A percentile compares a stretch with the other conserved stretches of the same genome.
Evolutionary conservation across 2,113 vertebrate genomes (phyloP).

Genomic region (Bambusicola thoracicus): DNA sequence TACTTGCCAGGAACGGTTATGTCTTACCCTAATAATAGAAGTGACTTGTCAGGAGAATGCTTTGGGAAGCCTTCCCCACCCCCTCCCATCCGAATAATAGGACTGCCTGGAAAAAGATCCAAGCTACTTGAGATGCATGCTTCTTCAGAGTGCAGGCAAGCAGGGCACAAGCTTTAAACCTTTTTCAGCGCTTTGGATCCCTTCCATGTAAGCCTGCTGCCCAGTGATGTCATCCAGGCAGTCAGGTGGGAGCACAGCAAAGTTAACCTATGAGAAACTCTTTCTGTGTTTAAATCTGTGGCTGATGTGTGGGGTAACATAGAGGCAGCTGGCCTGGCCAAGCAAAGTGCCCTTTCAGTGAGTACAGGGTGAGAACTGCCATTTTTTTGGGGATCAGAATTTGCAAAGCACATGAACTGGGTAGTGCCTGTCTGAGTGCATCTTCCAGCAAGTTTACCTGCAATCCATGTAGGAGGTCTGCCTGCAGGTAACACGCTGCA

Average conservation of each 20-base stretch:
- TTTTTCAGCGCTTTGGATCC: background rate
- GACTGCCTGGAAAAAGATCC: conserved; percentile 42
- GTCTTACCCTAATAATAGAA: conserved; percentile 36
- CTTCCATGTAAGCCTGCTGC: background rate
- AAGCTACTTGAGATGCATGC: conserved; percentile 61
- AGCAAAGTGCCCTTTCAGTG: background rate
- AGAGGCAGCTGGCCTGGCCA: background rate
- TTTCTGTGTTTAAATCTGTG: background rate
- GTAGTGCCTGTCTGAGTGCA: background rate
- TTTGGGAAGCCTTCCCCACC: conserved; percentile 41
- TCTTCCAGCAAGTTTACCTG: background rate
- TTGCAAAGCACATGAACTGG: background rate
- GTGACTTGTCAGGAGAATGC: conserved; percentile 33
- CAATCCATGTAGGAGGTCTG: background rate
- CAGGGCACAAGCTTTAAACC: conserved; percentile 8
- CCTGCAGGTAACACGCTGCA: background rate
- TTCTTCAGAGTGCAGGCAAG: background rate
- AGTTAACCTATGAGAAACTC: background rate
- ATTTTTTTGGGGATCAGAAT: background rate
- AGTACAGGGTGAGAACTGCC: background rate
- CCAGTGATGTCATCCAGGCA: background rate
- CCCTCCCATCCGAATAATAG: conserved; percentile 50
- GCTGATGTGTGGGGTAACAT: background rate
- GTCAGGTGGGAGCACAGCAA: background rate
- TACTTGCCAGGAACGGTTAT: conserved; percentile 20